Evolutionary conservation across 2,797 vertebrate genomes (phyloP), one percentile per base, ranked within the genome.

Genomic region (Acanthiza pusilla): DNA sequence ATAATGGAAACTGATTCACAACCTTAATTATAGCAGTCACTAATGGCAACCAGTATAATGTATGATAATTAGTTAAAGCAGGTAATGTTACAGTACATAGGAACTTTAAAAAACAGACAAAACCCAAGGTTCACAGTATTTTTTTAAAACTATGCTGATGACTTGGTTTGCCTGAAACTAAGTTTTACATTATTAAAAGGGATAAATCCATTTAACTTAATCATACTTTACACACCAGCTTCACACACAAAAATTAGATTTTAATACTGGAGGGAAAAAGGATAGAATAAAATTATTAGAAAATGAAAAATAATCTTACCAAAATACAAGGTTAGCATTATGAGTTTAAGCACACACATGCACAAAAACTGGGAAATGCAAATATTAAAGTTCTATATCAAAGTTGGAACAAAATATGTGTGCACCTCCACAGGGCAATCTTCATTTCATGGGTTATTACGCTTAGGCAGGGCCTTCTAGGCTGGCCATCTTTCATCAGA

Each of bases 121-220:
- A 77, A 34, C 14, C 30, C 34, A 92, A 89, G 34, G 23, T 72
- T 91, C 87, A 78, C 20, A 51, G 50, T 25, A 83, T 68, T 89
- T 95, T 88, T 91, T 73, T 22, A 38, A 71, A 95, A 40, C 47
- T 71, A 55, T 50, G 62, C 51, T 66, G 72, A 91, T 63, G 58
- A 88, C 55, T 81, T 32, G 51, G 85, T 67, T 92, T 92, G 89
- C 89, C 89, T 82, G 89, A 88, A 95, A 92, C 92, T 76, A 90
- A 87, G 70, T 94, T 91, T 92, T 94, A 85, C 65, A 76, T 94
- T 96, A 95, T 95, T 95, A 93, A 94, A 94, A 91, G 76, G 73
- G 55, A 91, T 84, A 95, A 91, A 95, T 70, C 79, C 79, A 81
- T 93, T 85, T 91, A 83, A 89, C 58, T 91, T 91, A 91, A 94